Evolutionary conservation across 2,113 vertebrate species (phyloP), one percentile per base, ranked within the genome.

Genomic region (Dolichallabes microphthalmus): DNA sequence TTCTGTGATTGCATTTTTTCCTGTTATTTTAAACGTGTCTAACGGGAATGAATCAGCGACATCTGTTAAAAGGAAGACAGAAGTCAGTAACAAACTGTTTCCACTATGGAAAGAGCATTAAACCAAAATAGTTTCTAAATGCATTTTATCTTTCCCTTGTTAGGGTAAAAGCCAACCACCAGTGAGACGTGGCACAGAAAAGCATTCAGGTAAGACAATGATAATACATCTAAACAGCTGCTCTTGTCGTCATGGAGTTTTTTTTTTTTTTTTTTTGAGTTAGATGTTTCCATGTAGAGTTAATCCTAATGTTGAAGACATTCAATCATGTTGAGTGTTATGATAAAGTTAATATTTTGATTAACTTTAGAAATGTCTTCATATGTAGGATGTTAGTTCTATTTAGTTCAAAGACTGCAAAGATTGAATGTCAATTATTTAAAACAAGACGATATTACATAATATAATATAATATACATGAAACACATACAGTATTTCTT

Each of bases 121-220:
- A 77, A 81, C 71, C 66, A 8, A 57, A 76, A 74, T 39, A 64
- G 71, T 75, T 27, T 85, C 35, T 81, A 30, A 80, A 85, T 82
- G 20, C 53, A 87, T 86, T 66, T 60, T 89, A 60, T 58, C 57
- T 75, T 82, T 71, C 83, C 25, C 73, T 35, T 52, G 86, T 71
- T 87, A 95, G n/a, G 86, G 50, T 80, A 55, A 82, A 68, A 92
- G n/a, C 30, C 86, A 90, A 69, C 90, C 87, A 10, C 94, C 94
- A 0, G 83, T 66, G 39, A 92, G 94, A 39, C 86, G 3, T 71
- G 27, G 32, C 76, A 78, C 14, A 35, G 82, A 79, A 58, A 90
- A 88, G 61, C 61, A 39, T 14, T 2, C 91, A 92, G 94, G 94
- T 94, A 93, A 91, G 92, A 87, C 15, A 64, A 39, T 10, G 30